Conservation (phyloP, 2,888 invertebrate genomes). For the Machimus rusticus region DNA sequence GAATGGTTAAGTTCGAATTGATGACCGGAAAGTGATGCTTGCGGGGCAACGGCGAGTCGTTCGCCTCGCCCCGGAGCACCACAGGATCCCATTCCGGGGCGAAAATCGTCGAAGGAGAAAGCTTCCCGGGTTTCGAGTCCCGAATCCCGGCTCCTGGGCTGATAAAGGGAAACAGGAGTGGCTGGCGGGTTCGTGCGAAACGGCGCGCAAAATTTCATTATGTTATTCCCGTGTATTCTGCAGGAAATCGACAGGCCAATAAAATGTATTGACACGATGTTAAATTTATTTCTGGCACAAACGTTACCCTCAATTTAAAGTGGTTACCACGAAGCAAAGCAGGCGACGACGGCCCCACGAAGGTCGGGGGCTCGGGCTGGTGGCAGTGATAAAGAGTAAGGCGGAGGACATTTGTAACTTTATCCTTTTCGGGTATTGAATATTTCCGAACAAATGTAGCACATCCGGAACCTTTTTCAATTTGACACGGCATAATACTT, state of each 20-base stretch:
- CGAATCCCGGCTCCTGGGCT: not conserved
- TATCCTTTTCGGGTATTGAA: constrained; percentile 43
- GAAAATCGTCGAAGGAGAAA: not conserved
- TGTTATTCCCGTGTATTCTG: not conserved
- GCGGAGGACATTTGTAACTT: constrained; percentile 42
- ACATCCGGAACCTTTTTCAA: constrained; percentile 49
- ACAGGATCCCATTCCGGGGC: not conserved
- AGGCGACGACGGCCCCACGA: not conserved
- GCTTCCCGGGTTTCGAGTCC: not conserved
- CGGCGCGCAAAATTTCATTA: constrained; percentile 30
- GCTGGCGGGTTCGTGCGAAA: constrained; percentile 2
- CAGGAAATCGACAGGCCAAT: constrained; percentile 46
- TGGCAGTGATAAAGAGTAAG: constrained; percentile 36
- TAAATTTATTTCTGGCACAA: constrained; percentile 47
- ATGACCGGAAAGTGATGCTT: not conserved
- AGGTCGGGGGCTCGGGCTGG: not conserved
- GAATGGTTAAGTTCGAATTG: not conserved
- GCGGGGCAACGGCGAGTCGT: not conserved
- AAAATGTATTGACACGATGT: constrained; percentile 48
- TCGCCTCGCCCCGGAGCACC: not conserved
- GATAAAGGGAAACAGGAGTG: not conserved
- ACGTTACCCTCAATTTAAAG: constrained; percentile 47
- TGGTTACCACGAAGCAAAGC: constrained; percentile 44
- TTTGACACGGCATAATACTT: constrained; percentile 48
- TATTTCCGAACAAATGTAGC: constrained; percentile 49